Evolutionary conservation across 2,888 invertebrate species (phyloP).

Genomic region (Cerastis leucographa): DNA sequence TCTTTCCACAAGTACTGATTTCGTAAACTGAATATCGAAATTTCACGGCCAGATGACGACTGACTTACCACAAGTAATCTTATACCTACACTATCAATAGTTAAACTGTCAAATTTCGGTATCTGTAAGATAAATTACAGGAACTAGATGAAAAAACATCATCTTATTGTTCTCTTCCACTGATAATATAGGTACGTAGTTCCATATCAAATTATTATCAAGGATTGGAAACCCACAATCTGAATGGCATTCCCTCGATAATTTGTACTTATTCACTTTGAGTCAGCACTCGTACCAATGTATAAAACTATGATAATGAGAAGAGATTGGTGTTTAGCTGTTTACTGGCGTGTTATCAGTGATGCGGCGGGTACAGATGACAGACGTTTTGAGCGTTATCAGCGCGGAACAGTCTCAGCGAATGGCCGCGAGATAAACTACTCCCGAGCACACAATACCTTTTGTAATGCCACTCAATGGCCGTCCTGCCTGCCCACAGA

Average conservation of each 20-base stretch:
- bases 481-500: conserved; percentile 77
- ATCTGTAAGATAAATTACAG: conserved; percentile 54
- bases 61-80: conserved; percentile 53
- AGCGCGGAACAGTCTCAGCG: conserved; percentile 84
- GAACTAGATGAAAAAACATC: conserved; percentile 30
- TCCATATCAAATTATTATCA: conserved; percentile 7
- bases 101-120: conserved; percentile 43
- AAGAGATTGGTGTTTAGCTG: conserved; percentile 34
- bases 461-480: conserved; percentile 85
- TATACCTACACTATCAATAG: conserved; percentile 43
- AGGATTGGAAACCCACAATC: conserved; percentile 35
- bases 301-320: conserved; percentile 12
- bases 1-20: conserved; percentile 36
- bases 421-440: conserved; percentile 85
- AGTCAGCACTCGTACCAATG: conserved; percentile 6
- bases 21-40: conserved; percentile 40
- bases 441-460: conserved; percentile 85
- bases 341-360: conserved; percentile 49
- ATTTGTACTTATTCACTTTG: conserved; percentile 17
- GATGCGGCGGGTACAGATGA: conserved; percentile 64
- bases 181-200: conserved; percentile 4
- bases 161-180: conserved; percentile 22
- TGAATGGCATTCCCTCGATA: conserved; percentile 26
- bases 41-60: conserved; percentile 29
- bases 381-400: conserved; percentile 80